Base-by-base conservation (phyloP, 2,888 invertebrate species). In the Lampropteryx suffumata region DNA sequence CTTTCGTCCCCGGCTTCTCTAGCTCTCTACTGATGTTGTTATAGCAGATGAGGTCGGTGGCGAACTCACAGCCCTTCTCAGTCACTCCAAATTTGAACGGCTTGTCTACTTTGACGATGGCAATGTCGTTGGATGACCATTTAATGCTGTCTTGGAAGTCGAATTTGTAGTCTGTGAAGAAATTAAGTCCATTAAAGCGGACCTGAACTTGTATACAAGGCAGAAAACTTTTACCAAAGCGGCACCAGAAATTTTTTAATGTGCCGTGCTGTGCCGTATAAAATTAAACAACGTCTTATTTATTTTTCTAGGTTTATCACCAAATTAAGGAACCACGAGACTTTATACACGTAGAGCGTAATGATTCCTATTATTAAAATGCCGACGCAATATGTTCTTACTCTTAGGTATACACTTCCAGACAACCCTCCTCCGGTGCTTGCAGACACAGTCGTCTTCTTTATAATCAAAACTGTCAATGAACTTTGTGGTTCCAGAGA, bases 381-480 rank as follows among this genome's bases (percentile, higher is more conserved):
- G 4, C 17, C 4, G 17, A 17, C 3, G 17, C 17, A 17, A 17
- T 3, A 17, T 2, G 4, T 17, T 17, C 88, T 79, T 73, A 88
- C 89, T 88, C 54, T 88, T 89, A 8, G 89, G 89, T 28, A 89
- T 82, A 69, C 89, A 90, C 58, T 89, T 89, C 89, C 89, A 90
- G 0, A 90, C 80, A 12, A 89, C 89, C 53, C 69, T 78, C 2
- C 89, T 73, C 1, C 89, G 67, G 58, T 87, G 77, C 35, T 84
- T 81, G 61, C 86, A 85, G 4, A 84, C 83, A 50, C 89, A 90
- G 0, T 82, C 70, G 44, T 89, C 73, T 1, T 29, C 63, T 52
- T 86, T 88, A 34, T 83, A 86, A 52, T 88, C 86, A 49, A 83
- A 82, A 56, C 86, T 86, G 55, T 87, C 88, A 0, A 88, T 73